phyloP scores from a whole-genome alignment of 2,888 invertebrate species.

The Polyploca ridens region DNA sequence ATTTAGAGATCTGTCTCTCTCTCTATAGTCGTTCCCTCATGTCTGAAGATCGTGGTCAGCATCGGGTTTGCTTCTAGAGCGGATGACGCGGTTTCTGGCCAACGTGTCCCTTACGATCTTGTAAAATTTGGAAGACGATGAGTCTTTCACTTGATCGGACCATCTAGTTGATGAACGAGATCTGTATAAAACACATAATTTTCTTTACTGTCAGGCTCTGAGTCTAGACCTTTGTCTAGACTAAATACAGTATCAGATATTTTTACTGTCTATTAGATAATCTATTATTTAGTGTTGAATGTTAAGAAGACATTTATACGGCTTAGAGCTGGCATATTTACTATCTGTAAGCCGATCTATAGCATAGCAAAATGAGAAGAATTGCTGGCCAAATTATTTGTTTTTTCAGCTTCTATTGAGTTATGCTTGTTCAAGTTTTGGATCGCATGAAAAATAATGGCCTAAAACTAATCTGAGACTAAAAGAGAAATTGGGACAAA shows the following conservation, averaged over 20 bases:
- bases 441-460: background rate
- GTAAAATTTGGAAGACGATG: too few species aligned
- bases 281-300: constrained; percentile 3
- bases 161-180: too few species aligned
- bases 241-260: background rate
- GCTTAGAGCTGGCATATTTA: background rate
- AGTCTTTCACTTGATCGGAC: too few species aligned
- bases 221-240: constrained; percentile 2
- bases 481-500: background rate
- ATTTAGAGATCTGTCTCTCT: too few species aligned
- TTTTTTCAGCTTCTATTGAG: background rate
- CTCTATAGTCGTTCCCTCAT: too few species aligned
- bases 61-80: too few species aligned
- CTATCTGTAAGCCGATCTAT: background rate
- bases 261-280: constrained; percentile 3
- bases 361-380: background rate
- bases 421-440: background rate
- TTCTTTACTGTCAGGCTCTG: background rate
- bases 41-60: too few species aligned
- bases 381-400: background rate
- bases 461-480: background rate
- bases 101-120: too few species aligned
- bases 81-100: too few species aligned
- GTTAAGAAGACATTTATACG: background rate
- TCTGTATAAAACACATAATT: too few species aligned